A percentile compares a stretch with the other conserved stretches of the same genome.
These are phyloP conservation scores for Oegoconia quadripuncta DNA, from an alignment of 2,888 invertebrate species.

Conservation along the genomic window DNA sequence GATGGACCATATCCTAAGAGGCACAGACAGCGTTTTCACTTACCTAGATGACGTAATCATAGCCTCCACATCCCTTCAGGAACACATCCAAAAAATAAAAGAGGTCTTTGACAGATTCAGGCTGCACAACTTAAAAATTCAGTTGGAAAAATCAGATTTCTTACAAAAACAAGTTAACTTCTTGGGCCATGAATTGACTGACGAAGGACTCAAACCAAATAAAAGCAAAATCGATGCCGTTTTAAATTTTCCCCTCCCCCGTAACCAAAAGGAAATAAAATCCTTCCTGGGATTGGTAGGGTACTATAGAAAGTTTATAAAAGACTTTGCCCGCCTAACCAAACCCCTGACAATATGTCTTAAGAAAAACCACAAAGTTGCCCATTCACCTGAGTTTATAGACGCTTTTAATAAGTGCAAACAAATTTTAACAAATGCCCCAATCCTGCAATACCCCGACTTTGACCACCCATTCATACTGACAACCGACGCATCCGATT, in stretches of 20 bases:
- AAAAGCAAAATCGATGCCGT: constrained; percentile 20
- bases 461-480: constrained; percentile 26
- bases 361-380: constrained; percentile 18
- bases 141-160: constrained; percentile 24
- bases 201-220: constrained; percentile 20
- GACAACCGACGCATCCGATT: constrained; percentile 23
- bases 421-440: constrained; percentile 25
- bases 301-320: constrained; percentile 23
- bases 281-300: constrained; percentile 21
- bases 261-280: constrained; percentile 19
- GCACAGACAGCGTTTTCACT: constrained; percentile 44
- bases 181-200: constrained; percentile 20
- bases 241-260: constrained; percentile 16
- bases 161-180: constrained; percentile 22
- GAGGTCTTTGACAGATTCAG: constrained; percentile 23
- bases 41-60: constrained; percentile 41
- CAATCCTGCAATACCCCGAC: constrained; percentile 36
- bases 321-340: constrained; percentile 22
- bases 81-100: constrained; percentile 18
- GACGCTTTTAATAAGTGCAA: constrained; percentile 26
- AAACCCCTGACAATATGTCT: constrained; percentile 23
- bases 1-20: too few species aligned
- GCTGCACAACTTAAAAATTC: constrained; percentile 23
- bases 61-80: constrained; percentile 25
- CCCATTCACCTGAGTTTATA: constrained; percentile 16